phyloP scores from a whole-genome alignment of 2,888 invertebrate genomes.

The Noctua janthe region DNA sequence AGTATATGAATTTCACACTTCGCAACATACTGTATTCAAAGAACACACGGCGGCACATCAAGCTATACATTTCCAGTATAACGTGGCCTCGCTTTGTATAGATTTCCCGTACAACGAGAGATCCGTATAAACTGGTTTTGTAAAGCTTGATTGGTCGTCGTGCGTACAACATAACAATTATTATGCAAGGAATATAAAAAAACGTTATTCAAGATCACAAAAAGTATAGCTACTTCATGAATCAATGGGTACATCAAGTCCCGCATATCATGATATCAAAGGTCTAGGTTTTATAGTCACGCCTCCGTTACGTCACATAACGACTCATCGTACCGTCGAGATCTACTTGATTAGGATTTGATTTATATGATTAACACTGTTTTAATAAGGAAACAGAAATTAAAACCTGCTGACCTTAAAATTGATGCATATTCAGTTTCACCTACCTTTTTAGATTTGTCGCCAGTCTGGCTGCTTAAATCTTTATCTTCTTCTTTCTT shows the following conservation, averaged over 20 bases:
- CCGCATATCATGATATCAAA: slow-evolving; percentile 22
- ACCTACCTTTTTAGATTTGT: not conserved
- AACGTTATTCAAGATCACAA: slow-evolving; percentile 24
- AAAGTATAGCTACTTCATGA: slow-evolving; percentile 15
- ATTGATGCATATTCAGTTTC: not conserved
- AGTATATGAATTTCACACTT: too few species aligned
- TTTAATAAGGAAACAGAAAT: slow-evolving; percentile 25
- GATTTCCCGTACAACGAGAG: too few species aligned
- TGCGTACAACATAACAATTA: not conserved
- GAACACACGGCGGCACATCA: too few species aligned
- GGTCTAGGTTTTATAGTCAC: slow-evolving; percentile 53
- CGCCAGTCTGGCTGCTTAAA: not conserved
- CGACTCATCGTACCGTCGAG: slow-evolving; percentile 11
- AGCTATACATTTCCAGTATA: too few species aligned
- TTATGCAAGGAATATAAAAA: not conserved
- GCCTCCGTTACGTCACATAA: slow-evolving; percentile 21
- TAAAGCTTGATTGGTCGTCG: too few species aligned
- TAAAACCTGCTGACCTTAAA: slow-evolving; percentile 11
- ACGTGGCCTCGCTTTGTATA: too few species aligned
- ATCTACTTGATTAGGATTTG: slow-evolving; percentile 4
- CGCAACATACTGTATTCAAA: not conserved
- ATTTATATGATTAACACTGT: slow-evolving; percentile 8
- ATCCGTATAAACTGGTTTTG: too few species aligned
- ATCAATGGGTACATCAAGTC: slow-evolving; percentile 29
- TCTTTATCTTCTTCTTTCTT: not conserved